Evolutionary conservation across 2,797 vertebrate species (phyloP), one percentile per base, ranked within the genome.

Genomic region (Alca torda): DNA sequence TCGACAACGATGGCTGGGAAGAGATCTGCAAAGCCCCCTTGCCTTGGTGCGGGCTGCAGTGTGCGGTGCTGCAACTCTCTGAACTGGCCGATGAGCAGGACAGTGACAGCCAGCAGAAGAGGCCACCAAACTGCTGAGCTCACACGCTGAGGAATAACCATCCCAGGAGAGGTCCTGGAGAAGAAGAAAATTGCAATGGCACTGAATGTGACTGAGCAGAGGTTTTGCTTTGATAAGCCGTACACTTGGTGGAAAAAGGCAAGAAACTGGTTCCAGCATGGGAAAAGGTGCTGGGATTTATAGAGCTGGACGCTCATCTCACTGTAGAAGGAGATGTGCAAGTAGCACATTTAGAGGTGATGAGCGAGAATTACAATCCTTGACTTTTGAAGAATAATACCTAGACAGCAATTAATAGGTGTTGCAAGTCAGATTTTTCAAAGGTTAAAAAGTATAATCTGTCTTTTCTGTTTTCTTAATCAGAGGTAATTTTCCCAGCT

Each of bases 1-100:
- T 99, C 0, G 98, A 98, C 90, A 98, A 97, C 3, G 99, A 99
- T 46, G 97, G 97, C 50, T 99, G 99, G 99, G 99, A 98, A 39
- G 98, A 99, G 95, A 98, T 99, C 69, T 99, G 99, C 87, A 98
- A 98, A 91, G 98, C 99, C 9, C 99, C 99, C 5, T 94, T 98
- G 95, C 98, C 99, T 16, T 98, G 99, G 94, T 98, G 98, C 3
- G 99, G 99, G 80, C 97, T 98, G 13, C 98, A 99, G 93, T 99
- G 99, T 3, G 98, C 98, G 0, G 98, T 99, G 92, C 97, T 99
- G 93, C 98, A 99, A 39, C 97, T 99, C 73, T 92, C 98, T 0
- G 98, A 98, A 68, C 67, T 48, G 46, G 54, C 64, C 0, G 97
- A 95, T 89, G 51, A 97, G 70, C 69, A 82, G 81, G 95, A 96